Evolutionary conservation across 2,113 vertebrate species (phyloP).

Genomic region (Laticauda colubrina): DNA sequence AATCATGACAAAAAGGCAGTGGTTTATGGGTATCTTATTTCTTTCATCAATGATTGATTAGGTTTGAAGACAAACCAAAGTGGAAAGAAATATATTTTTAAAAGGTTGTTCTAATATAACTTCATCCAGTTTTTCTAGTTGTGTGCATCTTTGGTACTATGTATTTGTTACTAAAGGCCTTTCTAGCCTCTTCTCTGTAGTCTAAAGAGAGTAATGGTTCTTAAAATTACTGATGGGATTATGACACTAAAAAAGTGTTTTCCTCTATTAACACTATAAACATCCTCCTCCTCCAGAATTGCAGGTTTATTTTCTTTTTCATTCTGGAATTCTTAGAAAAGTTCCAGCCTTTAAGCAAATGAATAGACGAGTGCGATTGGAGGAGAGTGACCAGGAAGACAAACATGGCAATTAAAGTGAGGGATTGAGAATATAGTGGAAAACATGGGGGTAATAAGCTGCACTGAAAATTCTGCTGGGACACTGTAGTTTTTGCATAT

Average conservation of each 20-base stretch:
- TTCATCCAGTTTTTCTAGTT: not conserved
- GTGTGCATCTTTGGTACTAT: not conserved
- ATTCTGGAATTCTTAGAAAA: not conserved
- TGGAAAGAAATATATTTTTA: not conserved
- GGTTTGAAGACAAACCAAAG: not conserved
- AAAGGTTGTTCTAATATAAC: not conserved
- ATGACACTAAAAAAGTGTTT: not conserved
- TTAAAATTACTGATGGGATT: not conserved
- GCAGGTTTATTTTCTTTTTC: not conserved
- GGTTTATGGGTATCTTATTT: not conserved
- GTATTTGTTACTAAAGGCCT: not conserved
- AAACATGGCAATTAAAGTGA: not conserved
- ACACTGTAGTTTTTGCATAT: not conserved
- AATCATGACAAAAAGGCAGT: not conserved
- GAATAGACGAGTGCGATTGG: not conserved
- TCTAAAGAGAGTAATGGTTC: not conserved
- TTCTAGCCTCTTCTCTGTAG: not conserved
- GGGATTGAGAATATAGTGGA: not conserved
- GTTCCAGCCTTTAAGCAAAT: not conserved
- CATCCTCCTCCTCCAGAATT: not conserved
- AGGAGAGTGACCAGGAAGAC: not conserved
- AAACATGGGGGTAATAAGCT: not conserved
- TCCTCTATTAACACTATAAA: not conserved
- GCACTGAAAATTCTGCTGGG: not conserved
- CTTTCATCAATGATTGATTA: not conserved